These are phyloP conservation scores for Pseudoips prasinana DNA, from an alignment of 2,888 invertebrate genomes.

Conservation along the genomic window DNA sequence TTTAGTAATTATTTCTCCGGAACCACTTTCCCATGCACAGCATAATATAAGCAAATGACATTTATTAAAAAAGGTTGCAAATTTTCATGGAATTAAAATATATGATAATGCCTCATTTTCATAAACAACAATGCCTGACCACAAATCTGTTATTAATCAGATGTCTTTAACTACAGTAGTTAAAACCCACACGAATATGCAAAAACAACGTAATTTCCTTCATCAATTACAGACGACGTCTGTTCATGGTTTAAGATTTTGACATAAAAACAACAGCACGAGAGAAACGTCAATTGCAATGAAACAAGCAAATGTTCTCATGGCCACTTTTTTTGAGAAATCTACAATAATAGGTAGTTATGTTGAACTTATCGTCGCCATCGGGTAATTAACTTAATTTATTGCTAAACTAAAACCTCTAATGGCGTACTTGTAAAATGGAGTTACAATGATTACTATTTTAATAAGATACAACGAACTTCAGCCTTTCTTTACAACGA, in stretches of 20 bases:
- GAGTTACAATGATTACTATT: too few species aligned
- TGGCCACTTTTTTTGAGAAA: conserved; percentile 46
- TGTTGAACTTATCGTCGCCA: conserved; percentile 39
- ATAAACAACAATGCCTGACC: too few species aligned
- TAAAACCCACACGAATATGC: neutral
- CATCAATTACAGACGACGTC: conserved; percentile 22
- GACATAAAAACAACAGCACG: conserved; percentile 40
- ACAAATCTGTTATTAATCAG: too few species aligned
- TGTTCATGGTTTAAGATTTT: conserved; percentile 44
- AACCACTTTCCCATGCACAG: too few species aligned
- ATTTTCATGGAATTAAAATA: too few species aligned
- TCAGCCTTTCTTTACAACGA: too few species aligned
- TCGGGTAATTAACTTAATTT: conserved; percentile 30
- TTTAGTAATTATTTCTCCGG: too few species aligned
- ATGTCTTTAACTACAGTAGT: neutral
- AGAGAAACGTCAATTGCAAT: conserved; percentile 52
- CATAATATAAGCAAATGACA: too few species aligned
- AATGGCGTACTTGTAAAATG: conserved; percentile 7
- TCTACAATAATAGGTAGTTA: conserved; percentile 36
- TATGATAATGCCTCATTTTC: too few species aligned
- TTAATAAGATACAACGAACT: too few species aligned
- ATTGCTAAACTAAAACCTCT: conserved; percentile 15
- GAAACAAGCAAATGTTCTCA: conserved; percentile 52
- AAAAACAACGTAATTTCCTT: conserved; percentile 10
- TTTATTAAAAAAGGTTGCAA: too few species aligned